Conservation (phyloP, 2,797 vertebrate genomes). For the Etheostoma perlongum region DNA sequence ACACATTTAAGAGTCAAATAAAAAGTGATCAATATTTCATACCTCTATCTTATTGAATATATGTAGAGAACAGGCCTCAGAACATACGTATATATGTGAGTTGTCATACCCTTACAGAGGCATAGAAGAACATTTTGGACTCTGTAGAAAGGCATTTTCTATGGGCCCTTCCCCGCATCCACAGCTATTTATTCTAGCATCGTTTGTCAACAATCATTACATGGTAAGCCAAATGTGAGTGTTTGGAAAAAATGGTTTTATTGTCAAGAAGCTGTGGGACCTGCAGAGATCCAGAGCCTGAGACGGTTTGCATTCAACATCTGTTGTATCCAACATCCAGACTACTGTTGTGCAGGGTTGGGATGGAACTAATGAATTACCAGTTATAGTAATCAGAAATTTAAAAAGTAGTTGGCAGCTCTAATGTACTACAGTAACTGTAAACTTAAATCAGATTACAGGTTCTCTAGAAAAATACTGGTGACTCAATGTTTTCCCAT, state of each 20-base stretch:
- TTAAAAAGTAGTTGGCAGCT: conserved; percentile 2
- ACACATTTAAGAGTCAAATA: too few species aligned
- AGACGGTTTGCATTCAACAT: conserved; percentile 27
- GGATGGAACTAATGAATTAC: not conserved
- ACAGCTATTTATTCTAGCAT: too few species aligned
- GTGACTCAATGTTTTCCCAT: not conserved
- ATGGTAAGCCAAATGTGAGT: not conserved
- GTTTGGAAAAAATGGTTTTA: conserved; percentile 43
- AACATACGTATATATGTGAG: too few species aligned
- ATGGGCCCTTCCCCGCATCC: too few species aligned
- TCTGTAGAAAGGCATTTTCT: too few species aligned
- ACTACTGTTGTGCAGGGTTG: conserved; percentile 19
- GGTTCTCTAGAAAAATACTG: conserved; percentile 22
- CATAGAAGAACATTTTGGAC: too few species aligned
- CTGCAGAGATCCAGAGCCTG: conserved; percentile 20
- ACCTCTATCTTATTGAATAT: too few species aligned
- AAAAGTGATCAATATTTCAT: too few species aligned
- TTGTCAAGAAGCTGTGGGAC: conserved; percentile 41
- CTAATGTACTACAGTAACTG: not conserved
- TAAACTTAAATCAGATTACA: conserved; percentile 16
- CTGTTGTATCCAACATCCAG: conserved; percentile 1
- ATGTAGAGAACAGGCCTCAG: too few species aligned
- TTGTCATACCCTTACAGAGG: too few species aligned
- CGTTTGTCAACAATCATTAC: conserved; percentile 10
- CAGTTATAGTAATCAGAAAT: not conserved